Evolutionary conservation across 2,113 vertebrate species (phyloP).

Genomic region (Mastomys coucha): DNA sequence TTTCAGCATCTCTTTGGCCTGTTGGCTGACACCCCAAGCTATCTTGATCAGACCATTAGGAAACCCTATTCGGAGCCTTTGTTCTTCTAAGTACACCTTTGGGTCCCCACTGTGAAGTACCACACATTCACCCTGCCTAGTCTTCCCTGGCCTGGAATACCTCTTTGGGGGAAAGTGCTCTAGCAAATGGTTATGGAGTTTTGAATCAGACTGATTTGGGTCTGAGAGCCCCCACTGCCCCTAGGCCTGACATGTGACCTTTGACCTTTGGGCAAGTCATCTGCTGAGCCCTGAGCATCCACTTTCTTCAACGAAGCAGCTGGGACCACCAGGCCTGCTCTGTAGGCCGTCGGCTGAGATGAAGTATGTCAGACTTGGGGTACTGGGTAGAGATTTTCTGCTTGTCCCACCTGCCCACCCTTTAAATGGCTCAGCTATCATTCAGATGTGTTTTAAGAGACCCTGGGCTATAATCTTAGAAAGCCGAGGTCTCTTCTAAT

Average conservation of each 20-base stretch:
- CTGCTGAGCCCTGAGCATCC: neutral
- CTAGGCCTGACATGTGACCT: neutral
- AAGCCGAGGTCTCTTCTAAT: neutral
- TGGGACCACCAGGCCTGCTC: neutral
- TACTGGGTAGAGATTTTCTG: too few species aligned
- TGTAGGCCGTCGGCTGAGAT: neutral
- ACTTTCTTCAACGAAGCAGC: neutral
- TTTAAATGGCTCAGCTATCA: neutral
- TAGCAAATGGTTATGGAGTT: too few species aligned
- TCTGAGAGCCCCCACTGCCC: neutral
- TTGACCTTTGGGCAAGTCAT: neutral
- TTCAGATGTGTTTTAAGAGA: neutral
- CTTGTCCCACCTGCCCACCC: neutral
- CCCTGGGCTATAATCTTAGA: neutral
- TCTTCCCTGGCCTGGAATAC: neutral
- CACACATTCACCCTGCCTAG: accelerated
- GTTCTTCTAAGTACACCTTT: neutral
- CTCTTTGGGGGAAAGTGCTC: neutral
- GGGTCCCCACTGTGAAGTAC: neutral
- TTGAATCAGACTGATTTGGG: neutral
- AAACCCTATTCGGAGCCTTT: neutral
- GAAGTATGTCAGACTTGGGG: neutral
- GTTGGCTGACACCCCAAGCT: neutral
- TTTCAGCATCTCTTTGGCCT: accelerated
- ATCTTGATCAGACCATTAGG: neutral